Evolutionary conservation across 2,888 invertebrate species (phyloP), one percentile per base, ranked within the genome.

Genomic region (Dysmachus trigonus): DNA sequence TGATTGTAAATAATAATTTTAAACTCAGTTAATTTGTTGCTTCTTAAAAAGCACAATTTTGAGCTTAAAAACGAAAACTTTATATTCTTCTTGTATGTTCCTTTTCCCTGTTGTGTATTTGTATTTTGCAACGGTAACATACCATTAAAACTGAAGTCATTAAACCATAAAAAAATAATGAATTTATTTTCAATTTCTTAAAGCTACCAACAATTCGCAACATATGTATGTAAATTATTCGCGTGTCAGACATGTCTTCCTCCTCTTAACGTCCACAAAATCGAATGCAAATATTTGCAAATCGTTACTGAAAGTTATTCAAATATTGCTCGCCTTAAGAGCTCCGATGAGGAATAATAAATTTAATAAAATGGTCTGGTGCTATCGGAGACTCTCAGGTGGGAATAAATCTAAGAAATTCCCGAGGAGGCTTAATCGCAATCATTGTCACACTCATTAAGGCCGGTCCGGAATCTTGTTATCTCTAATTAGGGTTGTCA

Each of bases 401-500:
- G 62, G 62, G 62, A 62, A 62, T 62, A 62, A 62, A 62, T 62
- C 22, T 62, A 27, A 62, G 33, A 31, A n/a, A 73, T 31, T 73
- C 73, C 73, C 10, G 6, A 73, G 31, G 18, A 35, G 73, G 18
- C 62, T 18, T 62, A 18, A 62, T 62, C 62, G 27, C 2, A 30
- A 27, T 15, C 15, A 71, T 41, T 38, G 72, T 83, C 72, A 41
- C 72, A 22, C 38, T 35, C 83, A 35, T 33, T 72, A 51, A 53
- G 31, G 35, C 31, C 38, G 15, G 53, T 18, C 31, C 33, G 53
- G 38, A 83, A n/a, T 83, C 83, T 72, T 83, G 41, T 83, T 83
- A 83, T 71, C 83, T 27, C 83, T 83, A 83, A 83, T 83, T 83
- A 41, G 31, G 83, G 72, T 72, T 83, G 83, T 83, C 72, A 83